Conservation (phyloP, 2,113 vertebrate species). For the Rhodinocichla rosea region DNA sequence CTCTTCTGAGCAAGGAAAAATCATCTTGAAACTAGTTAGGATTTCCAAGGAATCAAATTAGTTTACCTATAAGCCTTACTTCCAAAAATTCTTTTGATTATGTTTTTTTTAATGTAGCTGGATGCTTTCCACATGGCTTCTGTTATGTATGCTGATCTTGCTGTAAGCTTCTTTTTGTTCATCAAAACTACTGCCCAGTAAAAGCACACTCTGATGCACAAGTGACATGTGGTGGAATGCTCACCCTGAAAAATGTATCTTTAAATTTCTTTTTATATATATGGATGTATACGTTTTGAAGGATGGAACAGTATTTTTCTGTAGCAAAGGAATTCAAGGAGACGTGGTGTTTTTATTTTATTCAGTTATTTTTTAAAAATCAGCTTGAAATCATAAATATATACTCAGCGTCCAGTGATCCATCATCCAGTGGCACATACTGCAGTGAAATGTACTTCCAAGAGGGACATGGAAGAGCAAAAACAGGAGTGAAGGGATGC, state of each 20-base stretch:
- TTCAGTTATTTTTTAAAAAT: conserved; percentile 20
- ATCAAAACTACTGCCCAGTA: neutral
- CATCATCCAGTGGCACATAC: neutral
- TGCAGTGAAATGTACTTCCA: neutral
- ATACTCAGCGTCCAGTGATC: neutral
- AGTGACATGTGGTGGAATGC: neutral
- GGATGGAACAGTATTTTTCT: neutral
- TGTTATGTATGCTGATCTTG: neutral
- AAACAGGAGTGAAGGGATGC: neutral
- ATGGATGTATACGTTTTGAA: neutral
- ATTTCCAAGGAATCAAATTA: neutral
- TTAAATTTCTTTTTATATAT: neutral
- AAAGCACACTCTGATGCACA: neutral
- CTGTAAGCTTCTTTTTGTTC: neutral
- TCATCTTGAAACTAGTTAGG: neutral
- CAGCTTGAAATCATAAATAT: conserved; percentile 24
- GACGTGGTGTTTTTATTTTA: neutral
- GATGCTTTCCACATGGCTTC: neutral
- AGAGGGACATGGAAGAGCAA: neutral
- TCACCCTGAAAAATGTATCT: neutral
- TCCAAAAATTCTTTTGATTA: neutral
- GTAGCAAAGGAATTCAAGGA: neutral
- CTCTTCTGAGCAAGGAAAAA: neutral
- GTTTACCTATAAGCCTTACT: neutral
- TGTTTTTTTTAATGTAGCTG: neutral